Evolutionary conservation across 1,140 invertebrate genomes (phyloP).

Genomic region (Lethrus apterus): DNA sequence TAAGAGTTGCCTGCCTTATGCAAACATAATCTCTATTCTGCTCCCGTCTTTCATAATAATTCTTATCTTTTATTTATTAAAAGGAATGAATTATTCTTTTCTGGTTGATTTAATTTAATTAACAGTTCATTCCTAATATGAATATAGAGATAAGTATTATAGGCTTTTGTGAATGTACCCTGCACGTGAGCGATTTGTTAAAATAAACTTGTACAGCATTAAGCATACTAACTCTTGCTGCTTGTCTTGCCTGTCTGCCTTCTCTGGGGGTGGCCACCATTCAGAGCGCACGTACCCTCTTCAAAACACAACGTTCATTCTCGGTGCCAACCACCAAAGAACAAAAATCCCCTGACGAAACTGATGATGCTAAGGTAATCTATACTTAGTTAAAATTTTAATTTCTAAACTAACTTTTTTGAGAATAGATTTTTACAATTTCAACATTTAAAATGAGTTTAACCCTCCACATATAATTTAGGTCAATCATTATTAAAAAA

Average conservation of each 20-base stretch:
- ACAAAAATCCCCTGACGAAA: conserved; percentile 46
- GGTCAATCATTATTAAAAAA: no score
- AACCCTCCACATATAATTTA: no score
- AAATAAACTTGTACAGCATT: conserved; percentile 17
- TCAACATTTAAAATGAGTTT: no score
- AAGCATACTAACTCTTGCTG: conserved; percentile 33
- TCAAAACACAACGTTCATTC: conserved; percentile 85
- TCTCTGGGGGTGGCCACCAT: conserved; percentile 27
- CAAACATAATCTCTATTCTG: conserved; percentile 17
- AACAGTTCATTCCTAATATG: conserved; percentile 3
- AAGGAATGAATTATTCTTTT: not conserved
- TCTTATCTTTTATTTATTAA: conserved; percentile 12
- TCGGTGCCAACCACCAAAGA: conserved; percentile 80
- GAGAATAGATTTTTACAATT: no score
- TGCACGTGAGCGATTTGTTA: not conserved
- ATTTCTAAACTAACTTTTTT: not conserved
- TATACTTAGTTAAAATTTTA: conserved; percentile 1
- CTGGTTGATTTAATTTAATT: not conserved
- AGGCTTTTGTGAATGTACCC: conserved; percentile 8
- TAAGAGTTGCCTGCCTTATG: conserved; percentile 28
- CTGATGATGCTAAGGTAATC: conserved; percentile 35
- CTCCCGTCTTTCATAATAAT: conserved; percentile 15
- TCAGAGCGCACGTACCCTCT: conserved; percentile 65
- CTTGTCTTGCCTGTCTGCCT: conserved; percentile 33
- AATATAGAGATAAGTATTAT: conserved; percentile 15